Percentiles rank a stretch among this genome's conserved stretches.
These are phyloP conservation scores for Eulithis prunata DNA, from an alignment of 2,888 invertebrate genomes.

Conservation along the genomic window DNA sequence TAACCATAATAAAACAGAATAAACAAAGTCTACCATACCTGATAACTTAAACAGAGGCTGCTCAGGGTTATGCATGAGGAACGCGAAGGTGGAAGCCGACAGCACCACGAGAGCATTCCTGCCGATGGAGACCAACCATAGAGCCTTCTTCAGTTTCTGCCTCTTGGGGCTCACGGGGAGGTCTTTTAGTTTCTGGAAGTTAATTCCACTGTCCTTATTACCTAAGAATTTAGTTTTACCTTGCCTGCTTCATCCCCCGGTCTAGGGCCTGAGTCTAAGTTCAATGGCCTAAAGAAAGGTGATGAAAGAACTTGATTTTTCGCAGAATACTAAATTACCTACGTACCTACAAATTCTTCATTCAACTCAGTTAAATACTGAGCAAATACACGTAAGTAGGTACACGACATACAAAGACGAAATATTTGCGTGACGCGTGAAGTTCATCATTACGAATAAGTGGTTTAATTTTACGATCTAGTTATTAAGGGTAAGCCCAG, in stretches of 20 bases:
- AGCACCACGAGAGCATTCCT: constrained; percentile 92
- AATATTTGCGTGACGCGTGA: background rate
- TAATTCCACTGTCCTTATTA: too few relatives aligned
- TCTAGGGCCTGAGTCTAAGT: too few relatives aligned
- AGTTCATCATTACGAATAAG: constrained; percentile 8
- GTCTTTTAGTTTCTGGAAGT: constrained; percentile 85
- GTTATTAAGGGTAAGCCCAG: constrained; percentile 13
- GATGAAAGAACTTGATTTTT: too few relatives aligned
- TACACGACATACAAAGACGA: background rate
- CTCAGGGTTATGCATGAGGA: constrained; percentile 73
- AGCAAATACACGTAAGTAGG: constrained; percentile 7
- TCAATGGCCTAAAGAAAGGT: too few relatives aligned
- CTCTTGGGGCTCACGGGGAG: constrained; percentile 72
- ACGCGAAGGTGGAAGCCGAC: constrained; percentile 86
- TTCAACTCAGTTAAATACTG: constrained; percentile 10
- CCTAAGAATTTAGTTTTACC: too few relatives aligned
- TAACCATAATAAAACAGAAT: too few relatives aligned
- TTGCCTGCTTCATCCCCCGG: too few relatives aligned
- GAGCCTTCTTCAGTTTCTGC: constrained; percentile 74
- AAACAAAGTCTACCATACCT: constrained; percentile 60
- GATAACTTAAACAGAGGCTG: constrained; percentile 87
- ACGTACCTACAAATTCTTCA: background rate
- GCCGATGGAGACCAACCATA: constrained; percentile 91
- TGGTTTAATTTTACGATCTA: constrained; percentile 5
- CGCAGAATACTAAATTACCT: too few relatives aligned